Evolutionary conservation across 2,888 invertebrate genomes (phyloP).

Genomic region (Hofmannophila pseudospretella): DNA sequence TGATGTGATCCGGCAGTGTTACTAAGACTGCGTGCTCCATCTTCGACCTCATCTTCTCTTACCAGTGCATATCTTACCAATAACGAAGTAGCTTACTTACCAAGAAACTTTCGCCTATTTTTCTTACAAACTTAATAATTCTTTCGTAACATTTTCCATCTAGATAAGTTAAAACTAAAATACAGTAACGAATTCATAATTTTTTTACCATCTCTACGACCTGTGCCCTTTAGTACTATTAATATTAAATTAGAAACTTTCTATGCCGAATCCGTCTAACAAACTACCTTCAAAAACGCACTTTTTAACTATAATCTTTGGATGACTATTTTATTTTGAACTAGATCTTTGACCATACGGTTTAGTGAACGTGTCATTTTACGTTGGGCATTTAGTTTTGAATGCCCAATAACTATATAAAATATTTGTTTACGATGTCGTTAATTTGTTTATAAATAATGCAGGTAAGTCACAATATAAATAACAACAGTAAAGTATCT

Average conservation of each 20-base stretch:
- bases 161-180: background rate
- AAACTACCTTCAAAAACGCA: slow-evolving; percentile 3
- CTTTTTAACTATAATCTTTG: slow-evolving; percentile 1
- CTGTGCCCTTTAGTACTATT: slow-evolving; percentile 3
- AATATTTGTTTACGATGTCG: slow-evolving; percentile 24
- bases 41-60: too few species aligned
- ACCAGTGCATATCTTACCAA: too few species aligned
- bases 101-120: too few species aligned
- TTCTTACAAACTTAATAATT: too few species aligned
- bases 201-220: slow-evolving; percentile 3
- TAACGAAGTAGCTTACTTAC: too few species aligned
- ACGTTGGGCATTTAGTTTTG: background rate
- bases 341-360: background rate
- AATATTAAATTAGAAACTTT: slow-evolving; percentile 5
- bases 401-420: slow-evolving; percentile 10
- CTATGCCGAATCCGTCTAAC: slow-evolving; percentile 5
- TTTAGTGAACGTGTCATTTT: background rate
- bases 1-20: too few species aligned
- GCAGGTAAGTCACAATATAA: too few species aligned
- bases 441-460: slow-evolving; percentile 21
- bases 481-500: too few species aligned
- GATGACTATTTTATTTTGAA: background rate
- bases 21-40: too few species aligned
- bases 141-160: background rate
- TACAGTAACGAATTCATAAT: background rate